Evolutionary conservation across 2,888 invertebrate species (phyloP).

Genomic region (Trachelus iudaicus): DNA sequence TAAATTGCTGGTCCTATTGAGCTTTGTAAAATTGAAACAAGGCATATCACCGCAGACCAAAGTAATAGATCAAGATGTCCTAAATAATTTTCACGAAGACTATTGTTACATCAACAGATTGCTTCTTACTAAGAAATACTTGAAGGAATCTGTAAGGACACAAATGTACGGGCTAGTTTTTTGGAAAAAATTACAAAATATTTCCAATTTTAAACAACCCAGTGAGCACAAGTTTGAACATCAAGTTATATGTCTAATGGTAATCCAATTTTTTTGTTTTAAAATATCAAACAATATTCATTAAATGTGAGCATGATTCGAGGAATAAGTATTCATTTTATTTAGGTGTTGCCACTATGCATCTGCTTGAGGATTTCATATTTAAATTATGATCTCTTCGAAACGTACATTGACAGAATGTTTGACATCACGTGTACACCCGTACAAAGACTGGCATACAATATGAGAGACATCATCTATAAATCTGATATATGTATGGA

Average conservation of each 20-base stretch:
- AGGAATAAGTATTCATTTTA: slow-evolving; percentile 71
- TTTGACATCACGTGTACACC: slow-evolving; percentile 74
- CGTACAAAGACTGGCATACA: slow-evolving; percentile 72
- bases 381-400: slow-evolving; percentile 67
- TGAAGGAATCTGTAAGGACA: slow-evolving; percentile 58
- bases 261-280: slow-evolving; percentile 29
- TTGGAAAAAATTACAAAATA: slow-evolving; percentile 56
- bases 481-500: slow-evolving; percentile 60
- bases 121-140: slow-evolving; percentile 58
- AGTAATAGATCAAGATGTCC: slow-evolving; percentile 35
- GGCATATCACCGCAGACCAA: slow-evolving; percentile 24
- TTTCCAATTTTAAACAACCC: slow-evolving; percentile 38
- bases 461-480: slow-evolving; percentile 69
- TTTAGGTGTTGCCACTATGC: slow-evolving; percentile 75
- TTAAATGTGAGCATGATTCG: slow-evolving; percentile 36
- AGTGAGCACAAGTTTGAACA: slow-evolving; percentile 51
- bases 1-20: slow-evolving; percentile 67
- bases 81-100: slow-evolving; percentile 61
- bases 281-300: slow-evolving; percentile 35
- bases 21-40: slow-evolving; percentile 58
- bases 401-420: slow-evolving; percentile 72
- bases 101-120: slow-evolving; percentile 55
- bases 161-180: slow-evolving; percentile 61
- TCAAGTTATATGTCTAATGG: slow-evolving; percentile 57
- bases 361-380: slow-evolving; percentile 60